These are phyloP conservation scores for Cyclopterus lumpus DNA, from an alignment of 2,797 vertebrate genomes.

Conservation along the genomic window DNA sequence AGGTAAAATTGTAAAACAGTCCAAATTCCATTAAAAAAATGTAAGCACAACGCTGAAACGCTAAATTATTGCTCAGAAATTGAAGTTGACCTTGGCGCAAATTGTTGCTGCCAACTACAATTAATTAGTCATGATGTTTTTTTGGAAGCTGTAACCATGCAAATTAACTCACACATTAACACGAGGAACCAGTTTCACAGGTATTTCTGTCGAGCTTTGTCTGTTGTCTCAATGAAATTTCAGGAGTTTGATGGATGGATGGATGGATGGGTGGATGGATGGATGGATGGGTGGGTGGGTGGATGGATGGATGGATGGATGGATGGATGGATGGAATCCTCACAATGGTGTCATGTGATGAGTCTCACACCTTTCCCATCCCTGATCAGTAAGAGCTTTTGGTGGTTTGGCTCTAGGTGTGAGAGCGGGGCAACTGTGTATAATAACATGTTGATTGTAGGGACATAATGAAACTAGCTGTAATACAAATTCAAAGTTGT, in stretches of 20 bases:
- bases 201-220: conserved; percentile 20
- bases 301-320: neutral
- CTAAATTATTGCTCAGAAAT: conserved; percentile 48
- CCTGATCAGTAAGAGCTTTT: neutral
- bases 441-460: neutral
- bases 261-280: neutral
- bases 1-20: conserved; percentile 55
- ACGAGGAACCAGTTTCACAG: conserved; percentile 8
- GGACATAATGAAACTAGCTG: neutral
- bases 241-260: too few relatives aligned
- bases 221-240: neutral
- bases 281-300: neutral
- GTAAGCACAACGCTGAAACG: conserved; percentile 36
- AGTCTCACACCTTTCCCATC: conserved; percentile 16
- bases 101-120: conserved; percentile 42
- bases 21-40: conserved; percentile 48
- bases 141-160: conserved; percentile 27
- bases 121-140: conserved; percentile 57
- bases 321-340: neutral
- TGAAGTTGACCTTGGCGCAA: conserved; percentile 55
- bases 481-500: neutral
- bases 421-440: neutral
- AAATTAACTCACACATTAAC: conserved; percentile 33
- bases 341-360: conserved; percentile 8
- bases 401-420: conserved; percentile 1